Evolutionary conservation across 1,140 invertebrate species (phyloP), one percentile per base, ranked within the genome.

Genomic region (Drosophila micromelanica): DNA sequence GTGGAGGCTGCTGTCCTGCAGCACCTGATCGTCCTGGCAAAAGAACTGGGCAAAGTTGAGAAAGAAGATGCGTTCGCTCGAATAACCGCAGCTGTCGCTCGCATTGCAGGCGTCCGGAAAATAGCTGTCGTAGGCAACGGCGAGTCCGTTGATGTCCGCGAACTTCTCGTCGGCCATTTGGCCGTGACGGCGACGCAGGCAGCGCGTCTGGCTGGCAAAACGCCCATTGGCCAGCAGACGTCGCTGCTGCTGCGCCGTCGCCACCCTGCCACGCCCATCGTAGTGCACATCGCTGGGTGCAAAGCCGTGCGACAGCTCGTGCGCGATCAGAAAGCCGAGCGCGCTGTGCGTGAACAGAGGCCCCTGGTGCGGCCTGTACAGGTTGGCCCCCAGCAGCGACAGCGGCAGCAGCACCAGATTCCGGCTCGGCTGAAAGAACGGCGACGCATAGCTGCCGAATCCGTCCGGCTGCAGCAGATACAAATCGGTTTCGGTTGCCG

Each of bases 231-330:
- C 0, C 1, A 11, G 0, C 7, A 70, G 27, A 12, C 13, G 48
- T 11, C 1, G 0, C 13, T 1, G 0, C 1, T 13, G 8, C 2
- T 0, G 7, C 0, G 0, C 2, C 0, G 0, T 27, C 5, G 17
- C 51, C 38, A 2, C 1, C 8, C 5, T 13, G 4, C 81, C 81
- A 9, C 42, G 35, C 0, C 45, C 46, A 59, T 68, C 45, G 15
- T 40, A 55, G 2, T 2, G 0, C 0, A 65, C 46, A 0, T 38
- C 55, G 5, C 20, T 63, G n/a, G 65, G 72, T 3, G 48, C 20
- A 11, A 87, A 82, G 30, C 74, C 75, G 6, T 86, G 82, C 4
- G 67, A 67, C 5, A 86, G 49, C 54, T 86, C 82, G 49, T 86
- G 82, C 0, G 63, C 75, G 2, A 86, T 60, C 9, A 86, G 52